Conservation (phyloP, 2,113 vertebrate genomes). For the Formicarius rufipectus region DNA sequence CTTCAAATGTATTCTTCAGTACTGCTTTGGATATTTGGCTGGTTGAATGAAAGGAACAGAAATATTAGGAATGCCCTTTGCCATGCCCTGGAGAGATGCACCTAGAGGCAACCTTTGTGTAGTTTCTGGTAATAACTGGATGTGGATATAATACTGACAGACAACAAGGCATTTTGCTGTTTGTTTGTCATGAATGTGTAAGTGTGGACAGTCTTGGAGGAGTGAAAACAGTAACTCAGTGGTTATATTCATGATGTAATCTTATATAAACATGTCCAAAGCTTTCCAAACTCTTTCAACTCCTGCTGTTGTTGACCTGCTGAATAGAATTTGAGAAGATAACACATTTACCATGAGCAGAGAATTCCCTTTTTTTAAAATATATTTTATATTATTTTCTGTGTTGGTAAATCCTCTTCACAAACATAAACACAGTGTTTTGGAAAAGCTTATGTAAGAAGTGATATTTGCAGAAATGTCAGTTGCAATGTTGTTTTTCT, state of each 20-base stretch:
- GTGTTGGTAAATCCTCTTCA: not conserved
- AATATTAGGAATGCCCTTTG: not conserved
- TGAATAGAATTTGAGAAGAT: not conserved
- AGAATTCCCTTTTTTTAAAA: not conserved
- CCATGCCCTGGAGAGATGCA: not conserved
- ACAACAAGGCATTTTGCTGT: not conserved
- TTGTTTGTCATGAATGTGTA: not conserved
- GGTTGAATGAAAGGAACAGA: not conserved
- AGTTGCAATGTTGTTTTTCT: not conserved
- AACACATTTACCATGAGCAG: not conserved
- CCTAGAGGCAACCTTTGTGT: not conserved
- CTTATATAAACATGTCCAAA: not conserved
- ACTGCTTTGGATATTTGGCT: not conserved
- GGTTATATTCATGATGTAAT: not conserved
- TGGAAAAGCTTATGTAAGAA: not conserved
- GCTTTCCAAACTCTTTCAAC: not conserved
- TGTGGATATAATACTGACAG: not conserved
- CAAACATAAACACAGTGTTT: not conserved
- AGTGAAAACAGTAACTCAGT: not conserved
- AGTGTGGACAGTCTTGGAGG: not conserved
- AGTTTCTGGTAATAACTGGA: not conserved
- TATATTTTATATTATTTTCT: not conserved
- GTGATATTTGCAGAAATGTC: not conserved
- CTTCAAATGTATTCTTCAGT: not conserved
- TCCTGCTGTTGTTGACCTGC: not conserved